A percentile compares a stretch with the other conserved stretches of the same genome.
phyloP scores from a whole-genome alignment of 1,140 invertebrate genomes.

The Apis mellifera region Amel_HAv3.1 CM009940.2:10248001-10248500 shows the following conservation, averaged over 20 bases:
- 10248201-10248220: not conserved
- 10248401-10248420: slow-evolving; percentile 38
- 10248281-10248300: not conserved
- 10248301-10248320: slow-evolving; percentile 17
- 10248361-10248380: slow-evolving; percentile 28
- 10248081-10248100: too few relatives aligned
- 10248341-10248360: slow-evolving; percentile 1
- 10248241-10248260: too few relatives aligned
- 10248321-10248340: slow-evolving; percentile 15
- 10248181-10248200: not conserved
- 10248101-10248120: too few relatives aligned
- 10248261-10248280: not conserved
- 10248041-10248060: too few relatives aligned
- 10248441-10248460: slow-evolving; percentile 22
- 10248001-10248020: too few relatives aligned
- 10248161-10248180: too few relatives aligned
- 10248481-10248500: not conserved
- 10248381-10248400: slow-evolving; percentile 26
- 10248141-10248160: not conserved
- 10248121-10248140: too few relatives aligned
- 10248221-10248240: not conserved
- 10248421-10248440: slow-evolving; percentile 14
- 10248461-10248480: not conserved
- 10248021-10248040: too few relatives aligned
- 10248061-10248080: too few relatives aligned